phyloP scores from a whole-genome alignment of 2,888 invertebrate species.

The Lomographa bimaculata region DNA sequence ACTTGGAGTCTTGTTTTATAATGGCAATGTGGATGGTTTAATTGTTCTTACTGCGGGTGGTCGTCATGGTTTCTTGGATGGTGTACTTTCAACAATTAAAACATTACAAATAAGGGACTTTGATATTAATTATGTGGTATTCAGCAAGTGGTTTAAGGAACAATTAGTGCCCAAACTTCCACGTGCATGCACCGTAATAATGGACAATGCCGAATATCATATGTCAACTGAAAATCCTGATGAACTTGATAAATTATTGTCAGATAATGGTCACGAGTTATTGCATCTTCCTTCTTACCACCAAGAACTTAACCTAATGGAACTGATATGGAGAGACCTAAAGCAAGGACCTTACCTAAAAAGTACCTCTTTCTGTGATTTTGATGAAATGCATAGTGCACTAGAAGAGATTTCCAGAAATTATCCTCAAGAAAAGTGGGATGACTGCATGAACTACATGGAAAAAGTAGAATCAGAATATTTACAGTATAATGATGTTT shows the following conservation, averaged over 20 bases:
- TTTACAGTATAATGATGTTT: constrained; percentile 2
- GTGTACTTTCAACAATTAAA: constrained; percentile 1
- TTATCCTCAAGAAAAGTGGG: constrained; percentile 4
- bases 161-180: constrained; percentile 5
- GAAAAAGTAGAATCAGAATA: constrained; percentile 10
- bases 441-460: background rate
- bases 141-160: constrained; percentile 8
- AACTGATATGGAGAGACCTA: constrained; percentile 9
- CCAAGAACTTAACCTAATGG: constrained; percentile 5
- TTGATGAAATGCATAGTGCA: background rate
- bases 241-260: constrained; percentile 1
- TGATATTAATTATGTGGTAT: constrained; percentile 8
- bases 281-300: constrained; percentile 4
- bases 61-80: constrained; percentile 3
- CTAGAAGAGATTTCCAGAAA: background rate
- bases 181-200: constrained; percentile 1
- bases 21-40: constrained; percentile 6
- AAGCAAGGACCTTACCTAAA: constrained; percentile 1
- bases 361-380: background rate
- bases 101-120: constrained; percentile 6
- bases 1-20: background rate
- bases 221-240: constrained; percentile 1
- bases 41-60: constrained; percentile 1
- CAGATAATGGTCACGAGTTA: constrained; percentile 3
- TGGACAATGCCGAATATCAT: constrained; percentile 15